Base-by-base conservation (phyloP, 2,888 invertebrate genomes). In the Himalopsyche kuldschensis region DNA sequence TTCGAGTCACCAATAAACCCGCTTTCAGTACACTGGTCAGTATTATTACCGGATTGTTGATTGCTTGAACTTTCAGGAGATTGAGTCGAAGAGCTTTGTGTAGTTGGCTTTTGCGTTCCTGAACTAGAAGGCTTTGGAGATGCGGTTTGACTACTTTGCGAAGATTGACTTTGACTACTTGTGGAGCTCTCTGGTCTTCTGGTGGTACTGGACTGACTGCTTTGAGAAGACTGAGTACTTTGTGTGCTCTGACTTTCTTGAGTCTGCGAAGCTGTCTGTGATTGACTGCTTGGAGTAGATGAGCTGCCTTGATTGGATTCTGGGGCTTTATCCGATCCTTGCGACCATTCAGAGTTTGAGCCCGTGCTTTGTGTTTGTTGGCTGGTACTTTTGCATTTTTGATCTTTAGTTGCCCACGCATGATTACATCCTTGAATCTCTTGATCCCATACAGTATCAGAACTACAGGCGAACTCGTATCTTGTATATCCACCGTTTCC, bases 1-100 rank as follows among this genome's bases (percentile, higher is more conserved):
- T 90, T 90, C 55, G 92, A 90, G 89, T 96, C 94, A 17, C 94
- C 93, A 87, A 94, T 92, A 89, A 95, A 96, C 78, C 96, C 96
- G 88, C 95, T 95, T 86, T 90, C 89, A 30, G 89, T 89, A 88
- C 95, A 95, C 83, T 87, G 81, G 31, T 84, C 86, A 55, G 88
- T 95, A 46, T 15, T n/a, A 30, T 32, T 79, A 41, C 30, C 20
- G 24, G 32, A 80, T 55, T 80, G 77, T 75, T 76, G 30, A 35
- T 81, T 46, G 48, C 69, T 82, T 47, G 27, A 47, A 63, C 84
- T 81, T 78, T 69, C 76, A n/a, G 83, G 79, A 11, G 78, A 69
- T 75, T 79, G 83, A 17, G 82, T 78, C n/a, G 77, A 48, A 6
- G 85, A 79, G 20, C 48, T 63, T 77, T 83, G 79, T 41, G 75